phyloP scores from a whole-genome alignment of 2,888 invertebrate genomes.

The Dione vanillae region DNA sequence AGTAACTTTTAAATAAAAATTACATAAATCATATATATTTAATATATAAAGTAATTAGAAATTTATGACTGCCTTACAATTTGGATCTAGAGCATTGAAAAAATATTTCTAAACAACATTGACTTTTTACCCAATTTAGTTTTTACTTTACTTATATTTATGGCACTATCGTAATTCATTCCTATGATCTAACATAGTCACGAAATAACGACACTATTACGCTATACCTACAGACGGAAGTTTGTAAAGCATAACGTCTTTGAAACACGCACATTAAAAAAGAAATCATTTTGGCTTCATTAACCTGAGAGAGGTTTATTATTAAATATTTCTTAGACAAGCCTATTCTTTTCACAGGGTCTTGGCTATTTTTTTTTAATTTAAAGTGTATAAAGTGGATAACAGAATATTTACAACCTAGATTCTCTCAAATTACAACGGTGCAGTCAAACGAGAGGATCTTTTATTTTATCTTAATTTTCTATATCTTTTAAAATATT shows the following conservation, averaged over 20 bases:
- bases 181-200: conserved; percentile 10
- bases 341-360: no score
- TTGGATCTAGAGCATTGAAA: neutral
- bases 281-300: conserved; percentile 10
- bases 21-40: no score
- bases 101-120: neutral
- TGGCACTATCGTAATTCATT: neutral
- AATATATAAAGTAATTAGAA: no score
- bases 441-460: no score
- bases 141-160: neutral
- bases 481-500: no score
- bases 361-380: no score
- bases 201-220: conserved; percentile 20
- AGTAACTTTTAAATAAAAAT: no score
- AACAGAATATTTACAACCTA: no score
- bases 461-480: no score
- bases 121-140: no score
- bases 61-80: neutral
- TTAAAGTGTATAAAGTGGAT: no score
- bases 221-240: conserved; percentile 1
- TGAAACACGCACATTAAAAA: conserved; percentile 7
- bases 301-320: neutral
- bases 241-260: conserved; percentile 11
- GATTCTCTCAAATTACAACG: no score
- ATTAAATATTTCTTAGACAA: neutral